phyloP scores from a whole-genome alignment of 2,113 vertebrate species.

The Megaptera novaeangliae region DNA sequence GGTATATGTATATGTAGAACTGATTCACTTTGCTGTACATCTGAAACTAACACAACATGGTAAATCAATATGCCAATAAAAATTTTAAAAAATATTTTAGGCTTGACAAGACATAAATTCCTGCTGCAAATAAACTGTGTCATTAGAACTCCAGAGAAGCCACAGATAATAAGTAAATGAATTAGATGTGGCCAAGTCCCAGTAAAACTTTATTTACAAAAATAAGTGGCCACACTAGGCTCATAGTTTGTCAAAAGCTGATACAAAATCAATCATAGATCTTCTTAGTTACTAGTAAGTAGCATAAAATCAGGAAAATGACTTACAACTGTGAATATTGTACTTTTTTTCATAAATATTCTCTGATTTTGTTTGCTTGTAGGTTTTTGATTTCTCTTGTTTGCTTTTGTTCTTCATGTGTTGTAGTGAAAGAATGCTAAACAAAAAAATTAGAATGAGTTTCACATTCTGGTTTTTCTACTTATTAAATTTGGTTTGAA shows the following conservation, averaged over 20 bases:
- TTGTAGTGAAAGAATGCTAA: not conserved
- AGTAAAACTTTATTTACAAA: not conserved
- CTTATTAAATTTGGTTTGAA: not conserved
- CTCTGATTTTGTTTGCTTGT: not conserved
- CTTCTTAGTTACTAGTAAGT: not conserved
- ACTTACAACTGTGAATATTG: not conserved
- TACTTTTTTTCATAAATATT: not conserved
- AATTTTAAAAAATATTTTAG: not conserved
- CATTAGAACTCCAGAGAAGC: not conserved
- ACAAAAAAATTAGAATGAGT: not conserved
- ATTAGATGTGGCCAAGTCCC: too few species aligned
- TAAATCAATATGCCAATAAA: too few species aligned
- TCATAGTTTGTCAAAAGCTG: not conserved
- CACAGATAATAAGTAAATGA: not conserved
- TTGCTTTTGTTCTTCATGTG: not conserved
- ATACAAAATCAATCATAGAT: not conserved
- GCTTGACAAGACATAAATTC: not conserved
- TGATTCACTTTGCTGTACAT: too few species aligned
- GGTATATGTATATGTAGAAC: too few species aligned
- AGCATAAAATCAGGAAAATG: not conserved
- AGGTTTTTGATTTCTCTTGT: not conserved
- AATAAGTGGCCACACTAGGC: not conserved
- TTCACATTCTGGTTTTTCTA: not conserved
- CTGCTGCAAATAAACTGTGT: not conserved
- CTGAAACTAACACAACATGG: too few species aligned